phyloP scores from a whole-genome alignment of 2,797 vertebrate genomes.

The Smutsia gigantea region DNA sequence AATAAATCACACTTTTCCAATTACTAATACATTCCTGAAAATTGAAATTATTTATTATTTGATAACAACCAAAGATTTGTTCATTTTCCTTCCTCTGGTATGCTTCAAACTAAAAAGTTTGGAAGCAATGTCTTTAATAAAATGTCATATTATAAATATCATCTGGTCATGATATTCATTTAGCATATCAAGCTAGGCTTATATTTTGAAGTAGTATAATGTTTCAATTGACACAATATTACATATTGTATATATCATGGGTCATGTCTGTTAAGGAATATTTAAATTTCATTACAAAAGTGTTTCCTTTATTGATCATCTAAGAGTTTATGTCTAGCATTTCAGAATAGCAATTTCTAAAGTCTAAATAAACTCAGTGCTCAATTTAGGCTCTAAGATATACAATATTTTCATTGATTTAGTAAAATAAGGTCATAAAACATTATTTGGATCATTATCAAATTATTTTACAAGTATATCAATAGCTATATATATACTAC shows the following conservation, averaged over 20 bases:
- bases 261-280: neutral
- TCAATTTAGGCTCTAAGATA: neutral
- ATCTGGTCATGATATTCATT: neutral
- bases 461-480: neutral
- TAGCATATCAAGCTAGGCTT: neutral
- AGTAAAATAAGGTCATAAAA: constrained; percentile 26
- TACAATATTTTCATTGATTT: neutral
- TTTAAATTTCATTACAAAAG: neutral
- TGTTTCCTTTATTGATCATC: neutral
- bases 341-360: neutral
- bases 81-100: constrained; percentile 22
- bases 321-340: neutral
- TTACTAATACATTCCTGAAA: constrained; percentile 22
- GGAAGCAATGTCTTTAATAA: neutral
- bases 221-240: neutral
- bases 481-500: neutral
- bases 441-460: neutral
- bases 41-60: neutral
- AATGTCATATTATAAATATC: neutral
- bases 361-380: neutral
- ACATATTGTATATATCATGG: neutral
- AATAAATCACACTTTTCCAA: neutral
- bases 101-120: neutral
- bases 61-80: neutral
- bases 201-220: neutral